Conservation (phyloP, 2,113 vertebrate genomes). For the Sebastes fasciatus region DNA sequence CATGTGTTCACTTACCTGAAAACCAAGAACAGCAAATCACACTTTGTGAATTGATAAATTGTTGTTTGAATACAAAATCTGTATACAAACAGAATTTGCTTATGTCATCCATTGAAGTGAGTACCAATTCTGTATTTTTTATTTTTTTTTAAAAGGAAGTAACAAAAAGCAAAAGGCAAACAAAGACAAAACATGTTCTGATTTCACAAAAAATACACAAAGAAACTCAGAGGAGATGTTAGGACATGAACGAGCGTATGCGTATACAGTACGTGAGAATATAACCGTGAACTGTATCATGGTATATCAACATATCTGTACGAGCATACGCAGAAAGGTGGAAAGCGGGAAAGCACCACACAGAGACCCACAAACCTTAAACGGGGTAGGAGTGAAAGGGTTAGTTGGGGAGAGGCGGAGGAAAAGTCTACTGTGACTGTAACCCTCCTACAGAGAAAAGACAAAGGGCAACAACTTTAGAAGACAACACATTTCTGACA, state of each 20-base stretch:
- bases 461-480: slow-evolving; percentile 83
- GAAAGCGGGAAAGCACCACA: slow-evolving; percentile 55
- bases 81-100: neutral
- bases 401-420: slow-evolving; percentile 95
- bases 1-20: slow-evolving; percentile 48
- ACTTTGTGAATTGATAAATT: neutral
- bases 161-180: slow-evolving; percentile 10
- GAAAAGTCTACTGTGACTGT: slow-evolving; percentile 92
- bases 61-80: neutral
- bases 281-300: neutral
- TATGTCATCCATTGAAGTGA: neutral
- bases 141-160: neutral
- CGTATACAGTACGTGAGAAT: slow-evolving; percentile 29
- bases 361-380: slow-evolving; percentile 94
- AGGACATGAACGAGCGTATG: slow-evolving; percentile 42
- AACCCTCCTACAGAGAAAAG: slow-evolving; percentile 91
- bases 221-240: slow-evolving; percentile 42
- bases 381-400: slow-evolving; percentile 96
- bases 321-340: slow-evolving; percentile 40
- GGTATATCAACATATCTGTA: slow-evolving; percentile 3
- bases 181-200: neutral
- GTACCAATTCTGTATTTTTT: slow-evolving; percentile 13
- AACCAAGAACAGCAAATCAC: slow-evolving; percentile 5
- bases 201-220: slow-evolving; percentile 32
- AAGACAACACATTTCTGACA: slow-evolving; percentile 53